These are phyloP conservation scores for Mercenaria mercenaria DNA, from an alignment of 1,140 invertebrate species.

Conservation along the genomic window DNA sequence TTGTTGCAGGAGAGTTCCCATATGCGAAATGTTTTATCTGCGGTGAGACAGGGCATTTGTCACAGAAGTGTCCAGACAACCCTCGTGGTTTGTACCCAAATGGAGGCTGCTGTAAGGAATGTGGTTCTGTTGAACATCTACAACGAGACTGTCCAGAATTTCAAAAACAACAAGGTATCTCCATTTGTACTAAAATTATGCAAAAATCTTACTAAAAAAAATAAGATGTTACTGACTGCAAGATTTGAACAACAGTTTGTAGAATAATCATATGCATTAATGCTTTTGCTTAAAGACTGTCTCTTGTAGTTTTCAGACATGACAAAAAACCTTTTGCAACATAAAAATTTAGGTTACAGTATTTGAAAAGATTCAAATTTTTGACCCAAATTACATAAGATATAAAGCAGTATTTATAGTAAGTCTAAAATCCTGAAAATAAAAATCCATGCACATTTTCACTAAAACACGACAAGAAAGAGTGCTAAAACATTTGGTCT, in stretches of 20 bases:
- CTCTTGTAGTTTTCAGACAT: too few relatives aligned
- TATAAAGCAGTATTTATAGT: too few relatives aligned
- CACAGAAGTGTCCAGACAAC: slow-evolving; percentile 86
- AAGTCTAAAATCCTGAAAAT: too few relatives aligned
- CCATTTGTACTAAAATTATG: neutral
- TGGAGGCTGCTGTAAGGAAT: slow-evolving; percentile 92
- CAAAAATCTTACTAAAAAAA: neutral
- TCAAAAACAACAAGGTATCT: slow-evolving; percentile 77
- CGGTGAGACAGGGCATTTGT: slow-evolving; percentile 86
- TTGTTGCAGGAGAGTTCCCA: slow-evolving; percentile 87
- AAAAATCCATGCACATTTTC: too few relatives aligned
- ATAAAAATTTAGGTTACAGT: too few relatives aligned
- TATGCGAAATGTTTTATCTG: slow-evolving; percentile 90
- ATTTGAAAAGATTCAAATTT: too few relatives aligned
- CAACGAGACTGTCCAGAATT: slow-evolving; percentile 92
- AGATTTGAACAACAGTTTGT: neutral
- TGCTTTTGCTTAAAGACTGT: neutral
- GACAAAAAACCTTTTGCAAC: too few relatives aligned
- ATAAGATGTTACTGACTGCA: neutral
- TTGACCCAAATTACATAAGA: too few relatives aligned
- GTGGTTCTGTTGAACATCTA: slow-evolving; percentile 94
- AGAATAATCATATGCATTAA: neutral
- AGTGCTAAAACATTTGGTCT: too few relatives aligned
- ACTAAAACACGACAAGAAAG: too few relatives aligned
- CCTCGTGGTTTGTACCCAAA: slow-evolving; percentile 94